Evolutionary conservation across 2,888 invertebrate species (phyloP).

Genomic region (Ectemnius continuus): DNA sequence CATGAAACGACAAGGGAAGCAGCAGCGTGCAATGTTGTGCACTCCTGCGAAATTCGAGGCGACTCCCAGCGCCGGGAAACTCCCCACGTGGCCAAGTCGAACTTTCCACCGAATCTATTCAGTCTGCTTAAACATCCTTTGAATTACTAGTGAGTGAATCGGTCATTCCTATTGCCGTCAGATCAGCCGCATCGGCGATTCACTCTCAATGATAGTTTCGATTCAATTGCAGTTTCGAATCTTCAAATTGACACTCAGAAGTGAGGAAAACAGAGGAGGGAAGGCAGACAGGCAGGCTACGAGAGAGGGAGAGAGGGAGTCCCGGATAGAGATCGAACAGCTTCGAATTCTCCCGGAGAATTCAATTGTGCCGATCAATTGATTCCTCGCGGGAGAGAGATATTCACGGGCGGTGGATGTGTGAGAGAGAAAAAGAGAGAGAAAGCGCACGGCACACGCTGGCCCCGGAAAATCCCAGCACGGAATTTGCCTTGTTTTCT

Average conservation of each 20-base stretch:
- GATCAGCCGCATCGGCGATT: no score
- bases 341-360: slow-evolving; percentile 26
- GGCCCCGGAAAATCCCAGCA: neutral
- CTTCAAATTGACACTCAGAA: neutral
- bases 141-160: no score
- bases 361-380: slow-evolving; percentile 49
- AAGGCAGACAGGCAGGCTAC: neutral
- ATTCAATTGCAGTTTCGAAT: no score
- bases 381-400: slow-evolving; percentile 29
- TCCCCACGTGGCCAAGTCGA: no score
- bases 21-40: neutral
- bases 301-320: neutral
- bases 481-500: slow-evolving; percentile 22
- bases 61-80: no score
- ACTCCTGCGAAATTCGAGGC: no score
- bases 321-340: neutral
- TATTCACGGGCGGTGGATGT: slow-evolving; percentile 11
- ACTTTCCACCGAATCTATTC: no score
- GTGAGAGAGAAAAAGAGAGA: slow-evolving; percentile 4
- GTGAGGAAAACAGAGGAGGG: neutral
- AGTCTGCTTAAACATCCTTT: no score
- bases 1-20: slow-evolving; percentile 36
- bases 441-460: neutral
- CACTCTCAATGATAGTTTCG: no score
- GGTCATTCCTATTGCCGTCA: no score